phyloP scores from a whole-genome alignment of 2,888 invertebrate genomes.

The Aporophyla nigra region DNA sequence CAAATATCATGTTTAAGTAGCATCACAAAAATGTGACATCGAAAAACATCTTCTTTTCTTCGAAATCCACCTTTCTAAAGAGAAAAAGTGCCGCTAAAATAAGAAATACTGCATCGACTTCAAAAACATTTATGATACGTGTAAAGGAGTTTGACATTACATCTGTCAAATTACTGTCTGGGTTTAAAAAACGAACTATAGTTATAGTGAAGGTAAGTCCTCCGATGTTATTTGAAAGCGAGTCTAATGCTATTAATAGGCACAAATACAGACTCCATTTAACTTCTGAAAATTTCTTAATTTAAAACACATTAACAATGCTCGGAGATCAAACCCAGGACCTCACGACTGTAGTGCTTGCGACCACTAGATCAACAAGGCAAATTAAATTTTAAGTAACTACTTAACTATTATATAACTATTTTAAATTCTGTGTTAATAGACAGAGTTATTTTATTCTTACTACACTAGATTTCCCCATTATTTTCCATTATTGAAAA shows the following conservation, averaged over 20 bases:
- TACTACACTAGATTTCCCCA: conserved; percentile 10
- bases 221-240: neutral
- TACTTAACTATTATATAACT: neutral
- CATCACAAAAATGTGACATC: too few relatives aligned
- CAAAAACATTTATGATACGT: too few relatives aligned
- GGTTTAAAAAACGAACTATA: neutral
- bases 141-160: too few relatives aligned
- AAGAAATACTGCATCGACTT: too few relatives aligned
- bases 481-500: conserved; percentile 24
- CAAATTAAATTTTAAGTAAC: neutral
- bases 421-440: neutral
- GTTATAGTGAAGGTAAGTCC: neutral
- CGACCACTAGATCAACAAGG: neutral
- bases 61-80: too few relatives aligned
- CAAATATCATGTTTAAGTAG: too few relatives aligned
- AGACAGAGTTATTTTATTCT: conserved; percentile 35
- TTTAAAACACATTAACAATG: too few relatives aligned
- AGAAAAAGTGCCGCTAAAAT: too few relatives aligned
- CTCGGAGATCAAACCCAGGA: neutral
- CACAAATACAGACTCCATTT: neutral
- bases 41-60: too few relatives aligned
- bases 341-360: too few relatives aligned
- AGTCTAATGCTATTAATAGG: neutral
- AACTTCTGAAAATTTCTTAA: neutral
- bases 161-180: too few relatives aligned